Conservation (phyloP, 2,888 invertebrate genomes). For the Thecophora atra region DNA sequence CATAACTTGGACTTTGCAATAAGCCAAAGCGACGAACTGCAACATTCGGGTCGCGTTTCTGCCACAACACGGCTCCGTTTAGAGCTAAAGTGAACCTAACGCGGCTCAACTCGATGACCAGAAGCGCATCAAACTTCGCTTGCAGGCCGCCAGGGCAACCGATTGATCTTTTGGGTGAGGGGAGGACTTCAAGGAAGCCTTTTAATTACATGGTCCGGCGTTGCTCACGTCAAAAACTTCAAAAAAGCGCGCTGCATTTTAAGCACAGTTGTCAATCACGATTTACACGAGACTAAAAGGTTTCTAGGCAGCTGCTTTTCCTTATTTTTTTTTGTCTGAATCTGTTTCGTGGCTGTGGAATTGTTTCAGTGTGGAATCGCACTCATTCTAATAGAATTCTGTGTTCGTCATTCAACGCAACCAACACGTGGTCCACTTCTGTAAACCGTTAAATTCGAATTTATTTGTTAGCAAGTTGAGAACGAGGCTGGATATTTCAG, state of each 20-base stretch:
- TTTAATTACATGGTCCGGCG: not conserved
- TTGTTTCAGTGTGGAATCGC: constrained; percentile 3
- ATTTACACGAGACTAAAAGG: not conserved
- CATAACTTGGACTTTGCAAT: constrained; percentile 22
- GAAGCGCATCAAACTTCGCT: not conserved
- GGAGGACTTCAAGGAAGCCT: not conserved
- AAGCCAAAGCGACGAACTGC: constrained; percentile 12
- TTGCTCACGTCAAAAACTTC: not conserved
- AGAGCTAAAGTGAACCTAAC: not conserved
- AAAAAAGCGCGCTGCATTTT: not conserved
- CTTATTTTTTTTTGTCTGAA: not conserved
- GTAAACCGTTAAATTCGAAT: constrained; percentile 26
- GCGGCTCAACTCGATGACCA: not conserved
- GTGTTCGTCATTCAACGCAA: not conserved
- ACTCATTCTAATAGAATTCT: constrained; percentile 10
- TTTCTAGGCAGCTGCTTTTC: not conserved
- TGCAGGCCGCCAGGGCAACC: not conserved
- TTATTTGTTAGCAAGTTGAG: constrained; percentile 7
- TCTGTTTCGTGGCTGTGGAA: not conserved
- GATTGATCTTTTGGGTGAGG: not conserved
- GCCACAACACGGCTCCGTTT: not conserved
- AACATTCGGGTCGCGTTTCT: not conserved
- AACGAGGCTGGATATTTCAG: not conserved
- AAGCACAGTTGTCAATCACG: not conserved
- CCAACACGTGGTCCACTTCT: constrained; percentile 32